Conservation (phyloP, 2,797 vertebrate genomes). For the Odontamblyopus lacepedii region DNA sequence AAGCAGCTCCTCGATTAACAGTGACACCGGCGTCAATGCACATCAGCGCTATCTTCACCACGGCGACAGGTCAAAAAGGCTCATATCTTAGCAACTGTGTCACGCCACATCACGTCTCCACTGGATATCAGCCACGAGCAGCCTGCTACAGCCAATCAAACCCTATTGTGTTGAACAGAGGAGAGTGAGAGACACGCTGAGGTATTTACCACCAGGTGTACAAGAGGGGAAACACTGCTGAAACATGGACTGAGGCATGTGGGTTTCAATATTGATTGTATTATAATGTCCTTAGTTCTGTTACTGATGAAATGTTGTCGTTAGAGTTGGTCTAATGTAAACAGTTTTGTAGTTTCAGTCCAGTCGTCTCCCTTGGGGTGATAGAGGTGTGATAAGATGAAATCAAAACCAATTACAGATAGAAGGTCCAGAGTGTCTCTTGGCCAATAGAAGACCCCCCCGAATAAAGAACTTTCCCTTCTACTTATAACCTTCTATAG, state of each 20-base stretch:
- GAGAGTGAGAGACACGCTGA: neutral
- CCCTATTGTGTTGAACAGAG: neutral
- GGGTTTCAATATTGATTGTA: too few species aligned
- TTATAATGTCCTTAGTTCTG: too few species aligned
- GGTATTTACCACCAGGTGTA: neutral
- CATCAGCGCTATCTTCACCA: slow-evolving; percentile 1
- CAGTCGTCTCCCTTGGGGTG: too few species aligned
- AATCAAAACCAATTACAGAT: too few species aligned
- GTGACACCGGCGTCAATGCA: neutral
- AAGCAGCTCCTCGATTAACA: neutral
- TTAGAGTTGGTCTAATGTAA: too few species aligned
- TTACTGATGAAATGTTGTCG: too few species aligned
- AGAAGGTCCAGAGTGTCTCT: too few species aligned
- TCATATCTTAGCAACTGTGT: slow-evolving; percentile 5
- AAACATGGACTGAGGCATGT: neutral
- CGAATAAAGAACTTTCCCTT: too few species aligned
- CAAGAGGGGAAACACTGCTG: neutral
- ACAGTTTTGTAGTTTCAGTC: too few species aligned
- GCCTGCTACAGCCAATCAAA: neutral
- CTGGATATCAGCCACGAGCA: neutral
- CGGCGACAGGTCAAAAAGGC: slow-evolving; percentile 3
- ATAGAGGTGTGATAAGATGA: too few species aligned
- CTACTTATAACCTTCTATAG: too few species aligned
- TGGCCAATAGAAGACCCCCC: too few species aligned
- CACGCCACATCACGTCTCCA: neutral